These are phyloP conservation scores for Caenorhabditis japonica DNA, from an alignment of 2,888 invertebrate genomes.

Conservation along the genomic window DNA sequence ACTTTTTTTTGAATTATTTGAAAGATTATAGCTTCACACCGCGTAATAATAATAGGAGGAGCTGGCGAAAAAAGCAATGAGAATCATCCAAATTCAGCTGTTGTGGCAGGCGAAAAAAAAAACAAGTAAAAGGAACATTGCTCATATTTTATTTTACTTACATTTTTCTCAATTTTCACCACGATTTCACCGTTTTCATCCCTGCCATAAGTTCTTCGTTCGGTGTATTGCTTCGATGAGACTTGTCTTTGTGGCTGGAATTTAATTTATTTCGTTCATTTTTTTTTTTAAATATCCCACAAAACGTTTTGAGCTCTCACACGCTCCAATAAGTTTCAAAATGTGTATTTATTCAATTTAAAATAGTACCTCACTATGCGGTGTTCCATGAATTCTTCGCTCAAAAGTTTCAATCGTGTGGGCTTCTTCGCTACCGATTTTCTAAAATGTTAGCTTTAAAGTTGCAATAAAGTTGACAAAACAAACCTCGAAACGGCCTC, in stretches of 20 bases:
- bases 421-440: slow-evolving; percentile 73
- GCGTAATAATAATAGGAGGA: no score
- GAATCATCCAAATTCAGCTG: slow-evolving; percentile 11
- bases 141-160: slow-evolving; percentile 48
- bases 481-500: slow-evolving; percentile 65
- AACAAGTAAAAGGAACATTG: no score
- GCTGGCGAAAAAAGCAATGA: slow-evolving; percentile 2
- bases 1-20: no score
- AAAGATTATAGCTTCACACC: no score
- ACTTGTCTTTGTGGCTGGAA: slow-evolving; percentile 71
- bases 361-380: slow-evolving; percentile 62
- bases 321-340: no score
- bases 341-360: neutral
- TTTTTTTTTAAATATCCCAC: slow-evolving; percentile 6
- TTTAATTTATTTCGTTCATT: slow-evolving; percentile 1
- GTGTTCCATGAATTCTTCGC: slow-evolving; percentile 68
- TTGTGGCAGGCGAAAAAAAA: no score
- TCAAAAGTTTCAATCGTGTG: slow-evolving; percentile 73
- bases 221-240: slow-evolving; percentile 72
- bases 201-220: slow-evolving; percentile 71
- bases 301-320: no score
- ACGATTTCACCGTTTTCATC: slow-evolving; percentile 75
- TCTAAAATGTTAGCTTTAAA: slow-evolving; percentile 53
- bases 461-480: no score
- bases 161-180: slow-evolving; percentile 73